Conservation (phyloP, 2,797 vertebrate genomes). For the Nannoperca australis region DNA sequence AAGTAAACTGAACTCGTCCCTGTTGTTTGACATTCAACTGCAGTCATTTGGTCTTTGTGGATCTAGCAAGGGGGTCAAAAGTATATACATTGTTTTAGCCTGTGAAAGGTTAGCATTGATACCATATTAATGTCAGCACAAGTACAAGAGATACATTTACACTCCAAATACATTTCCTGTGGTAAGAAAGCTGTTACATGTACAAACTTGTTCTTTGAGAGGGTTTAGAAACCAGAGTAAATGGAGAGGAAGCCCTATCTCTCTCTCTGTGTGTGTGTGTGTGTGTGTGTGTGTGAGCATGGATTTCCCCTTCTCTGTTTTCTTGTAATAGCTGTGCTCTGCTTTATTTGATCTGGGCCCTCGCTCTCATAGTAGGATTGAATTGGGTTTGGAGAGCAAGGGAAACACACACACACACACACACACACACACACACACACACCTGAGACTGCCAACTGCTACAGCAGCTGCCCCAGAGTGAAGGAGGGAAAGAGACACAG, state of each 20-base stretch:
- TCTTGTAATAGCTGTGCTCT: conserved; percentile 66
- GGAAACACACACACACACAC: conserved; percentile 44
- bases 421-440: conserved; percentile 29
- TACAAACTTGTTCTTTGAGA: neutral
- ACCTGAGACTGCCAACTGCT: conserved; percentile 56
- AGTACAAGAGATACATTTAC: neutral
- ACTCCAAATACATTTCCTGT: neutral
- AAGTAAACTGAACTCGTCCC: conserved; percentile 8
- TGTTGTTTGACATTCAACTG: conserved; percentile 19
- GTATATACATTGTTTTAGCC: neutral
- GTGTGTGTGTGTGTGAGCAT: conserved; percentile 51
- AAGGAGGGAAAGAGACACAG: neutral
- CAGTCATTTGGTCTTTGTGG: neutral
- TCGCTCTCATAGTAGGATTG: conserved; percentile 63
- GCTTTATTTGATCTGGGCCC: conserved; percentile 75
- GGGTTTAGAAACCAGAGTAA: conserved; percentile 43
- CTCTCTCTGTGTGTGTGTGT: neutral
- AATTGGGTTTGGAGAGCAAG: conserved; percentile 61
- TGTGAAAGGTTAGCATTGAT: neutral
- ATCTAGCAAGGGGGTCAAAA: neutral
- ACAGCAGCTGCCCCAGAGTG: conserved; percentile 36
- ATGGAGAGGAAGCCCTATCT: conserved; percentile 33
- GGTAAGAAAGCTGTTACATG: neutral
- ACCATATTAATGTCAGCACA: neutral
- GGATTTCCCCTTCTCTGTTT: conserved; percentile 72